Evolutionary conservation across 2,113 vertebrate genomes (phyloP), one percentile per base, ranked within the genome.

Genomic region (Ictalurus furcatus): DNA sequence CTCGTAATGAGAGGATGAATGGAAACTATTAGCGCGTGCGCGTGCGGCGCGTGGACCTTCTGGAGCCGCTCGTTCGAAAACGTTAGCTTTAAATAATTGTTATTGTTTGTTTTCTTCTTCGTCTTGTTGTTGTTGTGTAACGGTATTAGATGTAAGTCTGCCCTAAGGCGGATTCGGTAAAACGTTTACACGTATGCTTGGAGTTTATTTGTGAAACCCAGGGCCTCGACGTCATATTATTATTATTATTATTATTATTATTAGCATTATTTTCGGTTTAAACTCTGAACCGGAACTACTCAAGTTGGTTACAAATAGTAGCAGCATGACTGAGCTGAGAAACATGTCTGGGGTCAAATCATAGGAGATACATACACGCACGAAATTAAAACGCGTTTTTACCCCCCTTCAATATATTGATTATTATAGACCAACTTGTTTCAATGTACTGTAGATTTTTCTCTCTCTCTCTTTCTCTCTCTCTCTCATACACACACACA

Each of bases 11-110:
- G 86, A 90, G 90, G 30, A 90, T 93, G 94, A 92, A 94, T 95
- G 94, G 94, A 94, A 95, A 92, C 93, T 93, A 94, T 94, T 95
- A 92, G 89, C 85, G 54, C 92, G 91, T 87, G 89, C 85, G 54
- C 84, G 48, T 84, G 85, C 34, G 91, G 85, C n/a, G 76, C 76
- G 56, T 34, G n/a, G 30, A 40, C 81, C 34, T 6, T 83, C 34
- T 40, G 34, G 88, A 95, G 87, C 86, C 90, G 59, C 93, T 94
- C 91, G 90, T 93, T 90, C 87, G 87, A 65, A 90, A 93, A 92
- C 83, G 87, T 44, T 92, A 87, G 82, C 13, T 58, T 93, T 85
- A 87, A 88, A 93, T 93, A 90, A 92, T 73, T 84, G 69, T 91
- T 87, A 92, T 73, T 85, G 69, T 91, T 87, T 90, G 79, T 88